Conservation (phyloP, 2,113 vertebrate genomes). For the Petrocephalus zakoni region DNA sequence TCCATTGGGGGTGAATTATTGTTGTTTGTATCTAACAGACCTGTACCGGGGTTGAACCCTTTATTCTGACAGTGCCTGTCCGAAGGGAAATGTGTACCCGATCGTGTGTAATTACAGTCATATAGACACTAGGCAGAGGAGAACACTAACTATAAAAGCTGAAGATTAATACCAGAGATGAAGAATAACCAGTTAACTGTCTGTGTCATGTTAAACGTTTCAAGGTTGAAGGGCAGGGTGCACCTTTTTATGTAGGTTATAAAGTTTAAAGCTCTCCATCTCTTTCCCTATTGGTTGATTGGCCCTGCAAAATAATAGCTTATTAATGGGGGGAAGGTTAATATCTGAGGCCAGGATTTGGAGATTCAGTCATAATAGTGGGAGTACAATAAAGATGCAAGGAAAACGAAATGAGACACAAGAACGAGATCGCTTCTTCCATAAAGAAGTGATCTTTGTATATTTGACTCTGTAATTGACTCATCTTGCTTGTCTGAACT, state of each 20-base stretch:
- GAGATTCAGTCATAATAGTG: constrained; percentile 64
- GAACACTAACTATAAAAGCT: not conserved
- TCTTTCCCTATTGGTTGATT: constrained; percentile 47
- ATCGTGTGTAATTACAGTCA: not conserved
- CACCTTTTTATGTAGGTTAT: constrained; percentile 45
- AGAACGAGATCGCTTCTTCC: constrained; percentile 74
- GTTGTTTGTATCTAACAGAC: no score
- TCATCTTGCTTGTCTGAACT: constrained; percentile 89
- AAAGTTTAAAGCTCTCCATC: constrained; percentile 46
- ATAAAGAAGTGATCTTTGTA: constrained; percentile 74
- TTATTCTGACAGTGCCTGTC: not conserved
- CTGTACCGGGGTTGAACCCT: not conserved
- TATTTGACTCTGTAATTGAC: constrained; percentile 79
- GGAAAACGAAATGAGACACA: constrained; percentile 84
- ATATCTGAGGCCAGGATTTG: constrained; percentile 65
- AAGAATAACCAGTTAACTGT: constrained; percentile 34
- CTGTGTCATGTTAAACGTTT: constrained; percentile 27
- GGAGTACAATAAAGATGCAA: constrained; percentile 68
- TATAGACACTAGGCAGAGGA: not conserved
- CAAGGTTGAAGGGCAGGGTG: constrained; percentile 5
- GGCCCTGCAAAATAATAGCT: constrained; percentile 34
- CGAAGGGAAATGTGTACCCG: not conserved
- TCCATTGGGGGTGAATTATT: no score
- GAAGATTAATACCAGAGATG: constrained; percentile 33
- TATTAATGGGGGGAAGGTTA: constrained; percentile 24